Evolutionary conservation across 2,888 invertebrate genomes (phyloP).

Genomic region (Chymomyza amoena): DNA sequence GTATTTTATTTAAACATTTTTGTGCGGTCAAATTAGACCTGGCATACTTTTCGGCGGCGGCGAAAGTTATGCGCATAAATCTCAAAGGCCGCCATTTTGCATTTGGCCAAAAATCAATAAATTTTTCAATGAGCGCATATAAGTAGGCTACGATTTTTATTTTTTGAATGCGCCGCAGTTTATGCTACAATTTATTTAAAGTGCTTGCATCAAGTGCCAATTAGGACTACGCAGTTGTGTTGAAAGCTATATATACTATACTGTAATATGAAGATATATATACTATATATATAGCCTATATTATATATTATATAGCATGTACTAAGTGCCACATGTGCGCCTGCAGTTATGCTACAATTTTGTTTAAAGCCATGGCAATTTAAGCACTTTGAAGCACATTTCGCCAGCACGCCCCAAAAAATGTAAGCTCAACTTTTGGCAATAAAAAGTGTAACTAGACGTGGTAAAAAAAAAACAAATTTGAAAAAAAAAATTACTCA

Average conservation of each 20-base stretch:
- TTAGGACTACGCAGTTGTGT: neutral
- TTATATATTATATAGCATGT: too few species aligned
- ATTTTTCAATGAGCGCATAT: conserved; percentile 4
- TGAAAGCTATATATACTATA: neutral
- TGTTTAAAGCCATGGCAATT: neutral
- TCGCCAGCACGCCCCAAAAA: neutral
- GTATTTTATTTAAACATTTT: conserved; percentile 10
- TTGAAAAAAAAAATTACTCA: conserved; percentile 21
- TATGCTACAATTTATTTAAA: neutral
- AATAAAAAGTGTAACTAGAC: conserved; percentile 35
- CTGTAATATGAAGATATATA: too few species aligned
- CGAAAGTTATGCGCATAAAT: conserved; percentile 52
- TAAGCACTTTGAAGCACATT: neutral
- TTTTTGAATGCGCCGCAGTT: neutral
- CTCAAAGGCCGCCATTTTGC: conserved; percentile 9
- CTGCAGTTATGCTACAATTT: neutral
- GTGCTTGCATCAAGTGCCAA: neutral
- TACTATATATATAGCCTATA: neutral
- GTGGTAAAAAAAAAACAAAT: neutral
- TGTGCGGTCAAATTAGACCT: conserved; percentile 47
- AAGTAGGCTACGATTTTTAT: conserved; percentile 29
- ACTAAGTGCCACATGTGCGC: neutral
- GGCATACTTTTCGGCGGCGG: conserved; percentile 31
- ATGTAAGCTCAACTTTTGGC: conserved; percentile 31
- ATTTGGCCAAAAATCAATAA: conserved; percentile 43